These are phyloP conservation scores for Acronicta leporina DNA, from an alignment of 2,888 invertebrate genomes.

Conservation along the genomic window DNA sequence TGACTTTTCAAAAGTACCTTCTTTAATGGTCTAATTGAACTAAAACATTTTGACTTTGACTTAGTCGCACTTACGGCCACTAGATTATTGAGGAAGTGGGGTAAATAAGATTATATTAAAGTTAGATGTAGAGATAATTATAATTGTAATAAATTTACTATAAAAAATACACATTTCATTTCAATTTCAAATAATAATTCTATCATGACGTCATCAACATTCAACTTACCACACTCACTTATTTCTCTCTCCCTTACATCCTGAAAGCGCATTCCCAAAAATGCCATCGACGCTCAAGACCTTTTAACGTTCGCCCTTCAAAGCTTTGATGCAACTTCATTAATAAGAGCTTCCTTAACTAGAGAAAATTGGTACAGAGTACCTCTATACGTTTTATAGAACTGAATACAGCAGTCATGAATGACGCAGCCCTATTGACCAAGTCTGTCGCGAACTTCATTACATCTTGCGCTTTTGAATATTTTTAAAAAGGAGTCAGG, in stretches of 20 bases:
- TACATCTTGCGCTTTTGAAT: constrained; percentile 46
- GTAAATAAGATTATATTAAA: too few species aligned
- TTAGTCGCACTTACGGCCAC: too few species aligned
- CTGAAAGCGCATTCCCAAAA: constrained; percentile 28
- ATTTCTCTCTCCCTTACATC: not conserved
- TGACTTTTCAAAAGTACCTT: too few species aligned
- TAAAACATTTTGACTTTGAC: too few species aligned
- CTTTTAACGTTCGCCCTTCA: constrained; percentile 39
- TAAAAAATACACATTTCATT: too few species aligned
- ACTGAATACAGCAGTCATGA: constrained; percentile 36
- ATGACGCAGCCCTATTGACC: constrained; percentile 46
- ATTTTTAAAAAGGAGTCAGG: constrained; percentile 24
- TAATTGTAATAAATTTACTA: too few species aligned
- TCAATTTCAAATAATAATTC: not conserved
- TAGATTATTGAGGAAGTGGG: too few species aligned
- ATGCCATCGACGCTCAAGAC: constrained; percentile 18
- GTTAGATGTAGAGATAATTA: too few species aligned
- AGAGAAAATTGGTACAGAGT: constrained; percentile 43
- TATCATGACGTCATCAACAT: too few species aligned
- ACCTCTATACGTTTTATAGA: constrained; percentile 36
- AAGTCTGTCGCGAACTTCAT: constrained; percentile 42
- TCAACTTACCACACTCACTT: not conserved
- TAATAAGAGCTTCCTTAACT: constrained; percentile 40
- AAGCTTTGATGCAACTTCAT: constrained; percentile 51
- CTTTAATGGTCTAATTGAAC: too few species aligned